Percentiles rank a stretch among this genome's conserved stretches.
Evolutionary conservation across 2,113 vertebrate genomes (phyloP).

Genomic region (Recurvirostra avosetta): DNA sequence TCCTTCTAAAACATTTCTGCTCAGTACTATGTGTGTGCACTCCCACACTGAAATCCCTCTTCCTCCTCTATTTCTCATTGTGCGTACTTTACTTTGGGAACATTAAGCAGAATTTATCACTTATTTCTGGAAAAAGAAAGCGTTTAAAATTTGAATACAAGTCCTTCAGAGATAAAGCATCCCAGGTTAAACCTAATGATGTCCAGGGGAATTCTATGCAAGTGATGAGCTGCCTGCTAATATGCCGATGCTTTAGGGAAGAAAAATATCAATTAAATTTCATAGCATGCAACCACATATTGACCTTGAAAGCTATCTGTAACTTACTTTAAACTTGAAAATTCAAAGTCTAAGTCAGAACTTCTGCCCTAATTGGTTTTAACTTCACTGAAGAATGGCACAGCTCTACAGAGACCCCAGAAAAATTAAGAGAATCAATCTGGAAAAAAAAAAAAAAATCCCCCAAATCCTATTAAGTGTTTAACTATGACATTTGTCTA

Average conservation of each 20-base stretch:
- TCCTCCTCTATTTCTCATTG: neutral
- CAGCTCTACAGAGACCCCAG: neutral
- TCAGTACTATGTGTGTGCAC: neutral
- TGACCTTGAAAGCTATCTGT: constrained; percentile 63
- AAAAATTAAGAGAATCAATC: neutral
- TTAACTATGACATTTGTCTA: neutral
- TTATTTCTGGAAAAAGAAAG: constrained; percentile 1
- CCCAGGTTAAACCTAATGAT: constrained; percentile 63
- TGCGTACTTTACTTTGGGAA: neutral
- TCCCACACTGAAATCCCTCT: neutral
- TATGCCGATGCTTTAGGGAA: constrained; percentile 49
- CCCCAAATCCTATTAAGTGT: constrained; percentile 13
- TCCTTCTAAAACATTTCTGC: neutral
- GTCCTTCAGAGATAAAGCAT: constrained; percentile 51
- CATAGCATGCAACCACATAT: constrained; percentile 38
- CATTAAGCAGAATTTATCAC: neutral
- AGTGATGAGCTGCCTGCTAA: constrained; percentile 54
- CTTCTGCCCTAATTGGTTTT: constrained; percentile 49
- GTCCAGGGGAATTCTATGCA: constrained; percentile 51
- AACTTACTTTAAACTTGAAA: constrained; percentile 44
- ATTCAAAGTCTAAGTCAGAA: constrained; percentile 18
- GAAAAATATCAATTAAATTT: constrained; percentile 69
- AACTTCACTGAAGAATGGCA: neutral
- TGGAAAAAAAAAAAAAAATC: neutral
- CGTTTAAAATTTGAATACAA: neutral